phyloP scores from a whole-genome alignment of 1,140 invertebrate species.

The Andrena cerasifolii region DNA sequence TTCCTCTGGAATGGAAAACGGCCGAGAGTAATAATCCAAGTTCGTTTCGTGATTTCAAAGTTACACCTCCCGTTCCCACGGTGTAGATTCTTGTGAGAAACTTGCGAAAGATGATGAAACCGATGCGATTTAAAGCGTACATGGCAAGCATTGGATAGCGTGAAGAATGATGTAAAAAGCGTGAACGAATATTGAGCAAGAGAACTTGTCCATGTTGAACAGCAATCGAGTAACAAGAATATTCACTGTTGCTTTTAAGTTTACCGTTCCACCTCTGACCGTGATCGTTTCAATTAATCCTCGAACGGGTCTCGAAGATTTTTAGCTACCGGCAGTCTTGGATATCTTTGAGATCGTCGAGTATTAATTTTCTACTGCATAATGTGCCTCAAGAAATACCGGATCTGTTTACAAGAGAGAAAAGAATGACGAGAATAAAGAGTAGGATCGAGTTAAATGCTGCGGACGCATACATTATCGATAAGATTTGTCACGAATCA shows the following conservation, averaged over 20 bases:
- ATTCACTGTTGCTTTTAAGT: constrained; percentile 14
- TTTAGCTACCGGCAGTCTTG: not conserved
- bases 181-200: constrained; percentile 30
- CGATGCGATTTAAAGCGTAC: constrained; percentile 13
- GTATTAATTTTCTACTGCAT: constrained; percentile 33
- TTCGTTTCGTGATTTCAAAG: constrained; percentile 12
- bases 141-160: constrained; percentile 22
- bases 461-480: constrained; percentile 18
- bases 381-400: constrained; percentile 39
- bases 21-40: not conserved
- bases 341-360: constrained; percentile 8
- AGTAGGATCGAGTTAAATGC: constrained; percentile 17
- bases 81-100: constrained; percentile 4
- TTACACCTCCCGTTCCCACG: constrained; percentile 18
- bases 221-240: constrained; percentile 17
- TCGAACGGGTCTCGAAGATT: constrained; percentile 7
- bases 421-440: not conserved
- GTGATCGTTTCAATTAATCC: constrained; percentile 7
- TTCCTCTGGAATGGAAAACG: not conserved
- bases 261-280: constrained; percentile 28
- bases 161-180: constrained; percentile 38
- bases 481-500: constrained; percentile 2
- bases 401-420: constrained; percentile 9
- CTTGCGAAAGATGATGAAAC: not conserved
- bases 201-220: constrained; percentile 3